A percentile compares a stretch with the other conserved stretches of the same genome.
Conservation (phyloP, 1,140 invertebrate species). For the Trichonephila clavipes region DNA sequence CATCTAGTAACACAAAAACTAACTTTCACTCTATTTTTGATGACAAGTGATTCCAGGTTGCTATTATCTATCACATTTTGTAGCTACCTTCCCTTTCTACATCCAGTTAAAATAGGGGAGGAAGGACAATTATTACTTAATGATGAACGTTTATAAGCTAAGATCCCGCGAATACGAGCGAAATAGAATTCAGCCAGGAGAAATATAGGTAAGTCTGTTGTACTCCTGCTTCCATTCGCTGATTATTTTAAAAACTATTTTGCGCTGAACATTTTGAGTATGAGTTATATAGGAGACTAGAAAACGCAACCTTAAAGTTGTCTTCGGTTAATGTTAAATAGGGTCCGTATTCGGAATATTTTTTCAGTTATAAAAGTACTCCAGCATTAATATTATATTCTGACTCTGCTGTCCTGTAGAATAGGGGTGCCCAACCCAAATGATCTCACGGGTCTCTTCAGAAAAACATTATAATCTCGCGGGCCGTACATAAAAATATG, state of each 20-base stretch:
- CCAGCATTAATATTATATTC: too few species aligned
- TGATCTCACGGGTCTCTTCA: too few species aligned
- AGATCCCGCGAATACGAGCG: background rate
- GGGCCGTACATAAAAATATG: too few species aligned
- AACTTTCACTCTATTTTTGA: background rate
- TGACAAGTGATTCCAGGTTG: slow-evolving; percentile 10
- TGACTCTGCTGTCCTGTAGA: too few species aligned
- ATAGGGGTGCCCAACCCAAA: too few species aligned
- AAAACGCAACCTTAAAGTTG: too few species aligned
- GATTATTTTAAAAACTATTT: background rate
- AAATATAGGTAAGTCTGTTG: background rate
- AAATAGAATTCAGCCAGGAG: background rate
- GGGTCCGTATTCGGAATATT: too few species aligned
- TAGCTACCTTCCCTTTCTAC: background rate
- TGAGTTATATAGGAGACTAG: too few species aligned
- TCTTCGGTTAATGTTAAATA: too few species aligned
- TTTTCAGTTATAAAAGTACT: too few species aligned
- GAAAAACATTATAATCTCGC: too few species aligned
- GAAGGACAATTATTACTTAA: background rate
- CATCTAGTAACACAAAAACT: background rate
- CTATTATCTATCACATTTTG: background rate
- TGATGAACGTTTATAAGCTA: background rate
- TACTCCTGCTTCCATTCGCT: background rate
- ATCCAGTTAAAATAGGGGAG: background rate
- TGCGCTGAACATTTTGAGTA: too few species aligned